Percentiles rank a stretch among this genome's conserved stretches.
Conservation (phyloP, 92 coral and sea anemone genomes). For the Phenganax subtilis region DNA sequence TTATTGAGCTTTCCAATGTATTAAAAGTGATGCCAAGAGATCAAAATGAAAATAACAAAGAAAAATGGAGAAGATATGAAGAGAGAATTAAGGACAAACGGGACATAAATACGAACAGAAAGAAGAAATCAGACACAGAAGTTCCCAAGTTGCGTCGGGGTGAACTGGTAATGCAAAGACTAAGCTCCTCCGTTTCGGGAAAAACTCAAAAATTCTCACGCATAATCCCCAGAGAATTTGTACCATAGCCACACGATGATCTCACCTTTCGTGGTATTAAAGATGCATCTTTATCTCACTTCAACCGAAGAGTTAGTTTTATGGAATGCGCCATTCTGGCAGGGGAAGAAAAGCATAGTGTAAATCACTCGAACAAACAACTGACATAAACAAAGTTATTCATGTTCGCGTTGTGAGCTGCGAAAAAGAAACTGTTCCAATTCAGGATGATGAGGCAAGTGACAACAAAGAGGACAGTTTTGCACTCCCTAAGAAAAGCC, state of each 20-base stretch:
- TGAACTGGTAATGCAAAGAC: neutral
- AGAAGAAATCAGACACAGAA: neutral
- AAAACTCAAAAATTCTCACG: conserved; percentile 3
- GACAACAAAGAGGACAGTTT: neutral
- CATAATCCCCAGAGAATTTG: conserved; percentile 4
- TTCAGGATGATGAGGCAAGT: neutral
- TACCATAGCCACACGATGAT: conserved; percentile 5
- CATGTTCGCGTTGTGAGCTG: conserved; percentile 20
- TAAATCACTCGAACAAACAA: conserved; percentile 17
- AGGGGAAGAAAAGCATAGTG: conserved; percentile 13
- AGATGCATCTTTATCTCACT: conserved; percentile 16
- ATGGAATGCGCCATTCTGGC: conserved; percentile 24
- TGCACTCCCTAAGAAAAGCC: conserved; percentile 3
- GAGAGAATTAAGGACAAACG: neutral
- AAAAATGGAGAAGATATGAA: neutral
- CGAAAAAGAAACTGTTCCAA: neutral
- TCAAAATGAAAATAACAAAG: neutral
- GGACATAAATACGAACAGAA: conserved; percentile 4
- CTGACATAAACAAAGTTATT: conserved; percentile 7
- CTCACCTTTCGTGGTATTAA: neutral
- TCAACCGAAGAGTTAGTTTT: conserved; percentile 11
- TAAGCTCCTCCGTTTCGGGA: neutral
- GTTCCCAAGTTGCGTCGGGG: neutral
- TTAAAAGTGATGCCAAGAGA: no score
- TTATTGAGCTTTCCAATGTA: no score